These are phyloP conservation scores for Bufotes viridis DNA, from an alignment of 2,797 vertebrate genomes.

Conservation along the genomic window DNA sequence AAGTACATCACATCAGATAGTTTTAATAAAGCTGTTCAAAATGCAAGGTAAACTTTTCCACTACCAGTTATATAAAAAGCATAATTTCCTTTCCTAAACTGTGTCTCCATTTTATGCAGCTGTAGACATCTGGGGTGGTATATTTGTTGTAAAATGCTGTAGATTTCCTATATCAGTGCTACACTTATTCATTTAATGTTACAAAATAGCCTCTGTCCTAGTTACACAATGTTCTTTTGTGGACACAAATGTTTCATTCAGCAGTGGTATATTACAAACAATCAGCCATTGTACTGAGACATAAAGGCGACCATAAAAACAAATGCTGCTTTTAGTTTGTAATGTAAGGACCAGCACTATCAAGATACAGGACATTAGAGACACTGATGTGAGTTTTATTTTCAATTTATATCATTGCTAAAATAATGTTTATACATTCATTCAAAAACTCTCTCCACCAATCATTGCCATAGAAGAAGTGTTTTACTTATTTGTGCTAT, in stretches of 20 bases:
- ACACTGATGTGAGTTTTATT: background rate
- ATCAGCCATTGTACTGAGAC: background rate
- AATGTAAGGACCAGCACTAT: background rate
- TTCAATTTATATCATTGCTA: background rate
- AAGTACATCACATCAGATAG: too few species aligned
- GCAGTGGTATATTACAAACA: background rate
- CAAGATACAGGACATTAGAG: background rate
- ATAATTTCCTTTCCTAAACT: background rate
- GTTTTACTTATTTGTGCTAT: background rate
- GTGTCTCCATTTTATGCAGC: background rate
- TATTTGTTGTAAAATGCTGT: background rate
- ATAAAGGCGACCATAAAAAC: background rate
- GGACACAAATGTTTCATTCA: background rate
- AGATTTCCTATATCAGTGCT: background rate
- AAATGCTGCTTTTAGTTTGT: background rate
- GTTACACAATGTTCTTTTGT: background rate
- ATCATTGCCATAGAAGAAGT: constrained; percentile 30
- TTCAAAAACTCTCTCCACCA: constrained; percentile 18
- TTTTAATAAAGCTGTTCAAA: too few species aligned
- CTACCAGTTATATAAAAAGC: background rate
- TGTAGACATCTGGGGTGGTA: background rate
- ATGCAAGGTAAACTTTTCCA: background rate
- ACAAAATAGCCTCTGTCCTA: background rate
- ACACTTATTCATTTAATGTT: background rate
- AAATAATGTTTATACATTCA: constrained; percentile 18